A percentile compares a stretch with the other conserved stretches of the same genome.
phyloP scores from a whole-genome alignment of 2,113 vertebrate genomes.

The Microcebus lehilahytsara region DNA sequence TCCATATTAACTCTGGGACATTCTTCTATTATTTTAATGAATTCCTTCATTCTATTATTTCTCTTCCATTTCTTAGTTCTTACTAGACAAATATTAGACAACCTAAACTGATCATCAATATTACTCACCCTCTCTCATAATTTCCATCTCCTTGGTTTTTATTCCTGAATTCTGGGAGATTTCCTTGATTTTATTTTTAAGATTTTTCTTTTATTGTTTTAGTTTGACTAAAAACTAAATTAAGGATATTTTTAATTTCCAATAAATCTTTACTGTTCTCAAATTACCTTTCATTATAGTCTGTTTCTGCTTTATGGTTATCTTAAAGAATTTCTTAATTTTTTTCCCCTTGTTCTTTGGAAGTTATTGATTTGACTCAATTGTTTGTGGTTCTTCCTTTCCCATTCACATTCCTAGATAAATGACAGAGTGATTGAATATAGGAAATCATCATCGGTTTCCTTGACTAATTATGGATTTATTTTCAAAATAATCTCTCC shows the following conservation, averaged over 20 bases:
- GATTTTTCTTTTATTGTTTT: background rate
- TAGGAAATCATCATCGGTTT: rapidly evolving
- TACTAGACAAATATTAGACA: background rate
- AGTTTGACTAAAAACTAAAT: background rate
- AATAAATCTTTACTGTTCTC: background rate
- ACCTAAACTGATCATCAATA: background rate
- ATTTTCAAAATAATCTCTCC: background rate
- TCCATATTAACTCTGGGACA: background rate
- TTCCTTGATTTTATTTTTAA: background rate
- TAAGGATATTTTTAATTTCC: background rate
- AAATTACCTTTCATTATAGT: background rate
- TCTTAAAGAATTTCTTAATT: background rate
- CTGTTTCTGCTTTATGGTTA: background rate
- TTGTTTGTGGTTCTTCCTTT: background rate
- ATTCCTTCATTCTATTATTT: background rate
- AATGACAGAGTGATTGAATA: background rate
- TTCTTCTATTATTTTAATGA: background rate
- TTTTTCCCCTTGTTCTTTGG: background rate
- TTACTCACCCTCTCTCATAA: background rate
- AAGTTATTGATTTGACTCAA: background rate
- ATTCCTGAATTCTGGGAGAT: background rate
- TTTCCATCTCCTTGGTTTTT: background rate
- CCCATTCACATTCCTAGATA: background rate
- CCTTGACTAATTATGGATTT: background rate
- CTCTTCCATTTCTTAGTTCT: background rate